Conservation (phyloP, 53 echinoderm and acorn worm species). For the Glandiceps talaboti region DNA sequence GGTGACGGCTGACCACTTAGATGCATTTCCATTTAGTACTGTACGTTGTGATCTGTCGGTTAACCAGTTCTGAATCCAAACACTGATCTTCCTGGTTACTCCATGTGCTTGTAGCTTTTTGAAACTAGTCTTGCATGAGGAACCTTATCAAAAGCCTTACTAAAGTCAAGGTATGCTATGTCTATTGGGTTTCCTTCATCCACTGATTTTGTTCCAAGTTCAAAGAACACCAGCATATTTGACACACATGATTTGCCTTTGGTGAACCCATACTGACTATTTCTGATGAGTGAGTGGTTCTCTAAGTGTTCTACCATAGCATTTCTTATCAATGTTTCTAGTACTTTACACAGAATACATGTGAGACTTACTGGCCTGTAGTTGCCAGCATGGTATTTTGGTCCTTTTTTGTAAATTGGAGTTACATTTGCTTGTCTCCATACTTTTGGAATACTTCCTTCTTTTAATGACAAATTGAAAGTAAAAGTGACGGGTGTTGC, state of each 20-base stretch:
- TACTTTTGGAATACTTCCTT: constrained; percentile 15
- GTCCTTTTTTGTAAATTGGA: constrained; percentile 19
- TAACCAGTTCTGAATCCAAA: constrained; percentile 15
- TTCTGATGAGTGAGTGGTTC: neutral
- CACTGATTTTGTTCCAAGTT: neutral
- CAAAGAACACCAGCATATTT: constrained; percentile 7
- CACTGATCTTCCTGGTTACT: neutral
- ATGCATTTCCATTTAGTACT: neutral
- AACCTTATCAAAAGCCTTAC: constrained; percentile 14
- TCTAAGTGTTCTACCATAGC: constrained; percentile 4
- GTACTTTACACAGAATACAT: constrained; percentile 8
- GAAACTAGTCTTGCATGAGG: constrained; percentile 8
- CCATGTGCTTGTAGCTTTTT: constrained; percentile 2
- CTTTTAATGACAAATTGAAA: constrained; percentile 9
- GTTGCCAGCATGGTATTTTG: constrained; percentile 3
- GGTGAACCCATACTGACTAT: constrained; percentile 15
- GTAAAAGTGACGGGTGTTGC: constrained; percentile 4
- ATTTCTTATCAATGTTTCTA: constrained; percentile 16
- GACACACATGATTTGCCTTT: constrained; percentile 15
- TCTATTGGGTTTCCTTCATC: constrained; percentile 22
- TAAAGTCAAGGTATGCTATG: constrained; percentile 13
- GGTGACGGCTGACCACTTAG: constrained; percentile 9
- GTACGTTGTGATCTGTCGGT: constrained; percentile 6
- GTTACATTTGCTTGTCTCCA: constrained; percentile 26
- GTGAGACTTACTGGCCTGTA: constrained; percentile 14